Conservation (phyloP, 2,888 invertebrate species). For the Deilephila porcellus region DNA sequence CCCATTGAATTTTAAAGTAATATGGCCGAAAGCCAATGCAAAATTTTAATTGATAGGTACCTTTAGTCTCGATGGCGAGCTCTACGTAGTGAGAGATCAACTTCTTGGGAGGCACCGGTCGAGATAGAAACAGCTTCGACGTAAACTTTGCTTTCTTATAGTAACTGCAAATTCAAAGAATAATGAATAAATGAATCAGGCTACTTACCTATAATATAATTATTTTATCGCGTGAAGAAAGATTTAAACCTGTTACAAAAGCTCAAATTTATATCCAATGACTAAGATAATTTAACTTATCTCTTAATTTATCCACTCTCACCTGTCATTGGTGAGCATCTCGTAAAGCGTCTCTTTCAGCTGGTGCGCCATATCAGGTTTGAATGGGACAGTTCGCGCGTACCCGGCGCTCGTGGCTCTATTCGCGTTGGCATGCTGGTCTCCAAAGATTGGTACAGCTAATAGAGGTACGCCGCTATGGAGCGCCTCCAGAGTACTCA, state of each 20-base stretch:
- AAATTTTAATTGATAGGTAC: constrained; percentile 42
- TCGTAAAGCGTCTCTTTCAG: constrained; percentile 50
- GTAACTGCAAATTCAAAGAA: background rate
- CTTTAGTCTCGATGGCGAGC: constrained; percentile 64
- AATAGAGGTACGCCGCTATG: constrained; percentile 63
- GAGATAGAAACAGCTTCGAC: constrained; percentile 55
- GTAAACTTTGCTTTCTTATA: constrained; percentile 32
- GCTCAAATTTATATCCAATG: too few species aligned
- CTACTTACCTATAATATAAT: too few species aligned
- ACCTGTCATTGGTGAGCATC: constrained; percentile 57
- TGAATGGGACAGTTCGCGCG: constrained; percentile 51
- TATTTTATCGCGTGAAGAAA: too few species aligned
- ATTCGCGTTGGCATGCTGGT: constrained; percentile 64
- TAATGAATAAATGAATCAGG: too few species aligned
- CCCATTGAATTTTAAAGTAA: constrained; percentile 14
- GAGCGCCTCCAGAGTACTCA: constrained; percentile 57
- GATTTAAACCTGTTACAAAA: too few species aligned
- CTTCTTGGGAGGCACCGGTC: constrained; percentile 53
- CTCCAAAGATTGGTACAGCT: constrained; percentile 65
- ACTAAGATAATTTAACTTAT: too few species aligned
- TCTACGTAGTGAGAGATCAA: constrained; percentile 61
- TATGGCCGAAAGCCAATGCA: too few species aligned
- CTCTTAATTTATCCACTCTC: constrained; percentile 27
- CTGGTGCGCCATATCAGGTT: constrained; percentile 47
- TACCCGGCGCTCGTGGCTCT: constrained; percentile 51